A percentile compares a stretch with the other conserved stretches of the same genome.
These are phyloP conservation scores for Silurus lanzhouensis DNA, from an alignment of 2,797 vertebrate genomes.

Conservation along the genomic window DNA sequence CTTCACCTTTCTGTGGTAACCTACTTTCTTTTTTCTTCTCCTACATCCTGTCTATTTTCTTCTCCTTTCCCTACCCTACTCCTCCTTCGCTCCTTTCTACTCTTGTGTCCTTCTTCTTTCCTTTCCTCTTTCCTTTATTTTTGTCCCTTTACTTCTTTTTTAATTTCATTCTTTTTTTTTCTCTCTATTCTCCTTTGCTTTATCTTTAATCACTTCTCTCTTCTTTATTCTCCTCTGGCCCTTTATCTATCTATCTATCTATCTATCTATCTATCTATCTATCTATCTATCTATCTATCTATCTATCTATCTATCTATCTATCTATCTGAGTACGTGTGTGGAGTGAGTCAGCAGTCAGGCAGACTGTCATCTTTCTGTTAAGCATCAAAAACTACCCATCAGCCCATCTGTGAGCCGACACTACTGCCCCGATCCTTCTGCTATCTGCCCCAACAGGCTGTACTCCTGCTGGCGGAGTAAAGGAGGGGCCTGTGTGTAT, in stretches of 20 bases:
- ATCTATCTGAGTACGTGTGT: slow-evolving; percentile 43
- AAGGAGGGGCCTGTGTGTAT: too few relatives aligned
- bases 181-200: too few relatives aligned
- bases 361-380: slow-evolving; percentile 59
- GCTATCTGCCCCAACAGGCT: slow-evolving; percentile 15
- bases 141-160: too few relatives aligned
- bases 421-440: slow-evolving; percentile 51
- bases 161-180: too few relatives aligned
- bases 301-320: background rate
- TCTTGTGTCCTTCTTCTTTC: background rate
- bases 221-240: background rate
- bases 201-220: background rate
- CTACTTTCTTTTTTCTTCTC: slow-evolving; percentile 2
- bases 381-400: slow-evolving; percentile 61
- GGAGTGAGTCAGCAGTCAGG: slow-evolving; percentile 45
- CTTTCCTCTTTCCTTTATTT: too few relatives aligned
- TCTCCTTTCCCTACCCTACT: background rate
- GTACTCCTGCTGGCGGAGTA: background rate
- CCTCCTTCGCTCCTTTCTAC: slow-evolving; percentile 3
- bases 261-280: background rate
- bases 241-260: background rate
- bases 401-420: slow-evolving; percentile 61
- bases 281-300: background rate
- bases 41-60: background rate
- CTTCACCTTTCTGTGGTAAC: background rate